Evolutionary conservation across 1,140 invertebrate genomes (phyloP).

Genomic region (Manduca sexta): DNA sequence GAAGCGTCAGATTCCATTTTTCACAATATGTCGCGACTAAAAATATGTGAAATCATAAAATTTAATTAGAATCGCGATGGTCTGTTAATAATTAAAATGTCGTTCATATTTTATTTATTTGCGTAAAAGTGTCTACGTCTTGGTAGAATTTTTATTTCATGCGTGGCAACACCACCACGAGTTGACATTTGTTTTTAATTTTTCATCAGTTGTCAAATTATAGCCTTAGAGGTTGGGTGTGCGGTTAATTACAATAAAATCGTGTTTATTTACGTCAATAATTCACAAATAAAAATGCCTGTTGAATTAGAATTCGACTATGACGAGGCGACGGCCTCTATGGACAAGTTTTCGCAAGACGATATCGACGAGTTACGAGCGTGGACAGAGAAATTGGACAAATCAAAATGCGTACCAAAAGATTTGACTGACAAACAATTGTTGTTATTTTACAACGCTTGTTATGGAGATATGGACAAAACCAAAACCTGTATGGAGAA

Average conservation of each 20-base stretch:
- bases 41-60: not conserved
- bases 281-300: slow-evolving; percentile 34
- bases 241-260: slow-evolving; percentile 19
- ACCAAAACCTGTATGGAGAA: slow-evolving; percentile 75
- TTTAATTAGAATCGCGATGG: not conserved
- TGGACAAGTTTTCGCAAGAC: slow-evolving; percentile 57
- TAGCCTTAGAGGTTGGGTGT: slow-evolving; percentile 24
- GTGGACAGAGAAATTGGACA: slow-evolving; percentile 57
- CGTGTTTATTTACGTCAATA: slow-evolving; percentile 35
- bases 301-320: slow-evolving; percentile 60
- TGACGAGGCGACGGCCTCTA: slow-evolving; percentile 32
- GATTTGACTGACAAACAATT: slow-evolving; percentile 70
- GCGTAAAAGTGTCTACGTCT: too few species aligned
- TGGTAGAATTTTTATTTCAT: not conserved
- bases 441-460: slow-evolving; percentile 76
- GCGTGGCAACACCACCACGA: not conserved
- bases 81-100: not conserved
- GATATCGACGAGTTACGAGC: slow-evolving; percentile 47
- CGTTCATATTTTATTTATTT: not conserved
- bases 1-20: slow-evolving; percentile 32
- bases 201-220: slow-evolving; percentile 52
- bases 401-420: slow-evolving; percentile 67
- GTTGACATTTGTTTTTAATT: not conserved
- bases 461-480: slow-evolving; percentile 71
- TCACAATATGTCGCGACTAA: not conserved